phyloP scores from a whole-genome alignment of 2,888 invertebrate genomes.

The Chrysomela aeneicollis region DNA sequence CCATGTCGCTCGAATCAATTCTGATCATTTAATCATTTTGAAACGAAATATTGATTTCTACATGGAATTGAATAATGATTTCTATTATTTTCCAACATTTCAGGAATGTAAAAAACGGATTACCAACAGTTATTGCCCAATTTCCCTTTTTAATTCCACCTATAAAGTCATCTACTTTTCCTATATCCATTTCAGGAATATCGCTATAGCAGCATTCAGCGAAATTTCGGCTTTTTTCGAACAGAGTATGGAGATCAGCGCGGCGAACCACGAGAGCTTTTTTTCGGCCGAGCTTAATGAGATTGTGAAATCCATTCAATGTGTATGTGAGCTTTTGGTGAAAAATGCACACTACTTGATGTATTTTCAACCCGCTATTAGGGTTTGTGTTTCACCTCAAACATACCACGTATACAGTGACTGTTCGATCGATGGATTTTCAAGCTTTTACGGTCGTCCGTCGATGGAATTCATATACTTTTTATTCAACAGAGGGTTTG shows the following conservation, averaged over 20 bases:
- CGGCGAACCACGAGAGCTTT: constrained; percentile 35
- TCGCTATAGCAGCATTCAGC: too few relatives aligned
- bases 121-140: too few relatives aligned
- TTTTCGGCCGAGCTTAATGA: constrained; percentile 44
- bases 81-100: too few relatives aligned
- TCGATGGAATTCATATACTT: background rate
- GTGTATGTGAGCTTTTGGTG: constrained; percentile 54
- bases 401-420: constrained; percentile 53
- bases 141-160: too few relatives aligned
- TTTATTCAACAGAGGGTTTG: too few relatives aligned
- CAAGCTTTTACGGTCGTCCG: background rate
- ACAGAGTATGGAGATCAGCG: constrained; percentile 30
- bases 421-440: constrained; percentile 28
- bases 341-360: constrained; percentile 62
- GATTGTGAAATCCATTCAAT: constrained; percentile 48
- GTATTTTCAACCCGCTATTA: constrained; percentile 61
- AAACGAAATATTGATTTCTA: too few relatives aligned
- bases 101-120: too few relatives aligned
- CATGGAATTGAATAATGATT: too few relatives aligned
- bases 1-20: too few relatives aligned
- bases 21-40: too few relatives aligned
- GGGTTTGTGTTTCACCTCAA: constrained; percentile 62
- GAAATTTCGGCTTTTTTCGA: background rate
- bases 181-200: too few relatives aligned
- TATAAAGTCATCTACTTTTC: too few relatives aligned